A percentile compares a stretch with the other conserved stretches of the same genome.
Conservation (phyloP, 2,797 vertebrate species). For the Alcedo atthis region DNA sequence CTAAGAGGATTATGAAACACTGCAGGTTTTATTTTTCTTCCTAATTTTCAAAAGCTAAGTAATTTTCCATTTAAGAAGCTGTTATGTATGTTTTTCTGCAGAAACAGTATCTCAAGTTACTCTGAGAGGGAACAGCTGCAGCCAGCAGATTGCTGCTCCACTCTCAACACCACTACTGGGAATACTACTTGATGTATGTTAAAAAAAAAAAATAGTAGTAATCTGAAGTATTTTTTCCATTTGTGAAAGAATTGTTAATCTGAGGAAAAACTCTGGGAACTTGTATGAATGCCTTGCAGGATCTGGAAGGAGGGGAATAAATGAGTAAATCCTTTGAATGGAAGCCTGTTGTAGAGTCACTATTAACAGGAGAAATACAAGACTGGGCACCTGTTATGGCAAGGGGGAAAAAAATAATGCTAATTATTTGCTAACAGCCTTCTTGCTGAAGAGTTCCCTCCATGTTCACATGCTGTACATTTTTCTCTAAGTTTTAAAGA, state of each 20-base stretch:
- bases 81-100: neutral
- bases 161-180: neutral
- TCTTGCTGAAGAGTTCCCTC: neutral
- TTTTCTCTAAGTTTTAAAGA: neutral
- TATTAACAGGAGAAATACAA: neutral
- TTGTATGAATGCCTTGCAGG: neutral
- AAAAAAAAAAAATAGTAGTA: neutral
- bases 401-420: neutral
- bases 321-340: neutral
- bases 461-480: neutral
- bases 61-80: conserved; percentile 12
- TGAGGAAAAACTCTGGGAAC: neutral
- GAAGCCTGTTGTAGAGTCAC: neutral
- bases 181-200: neutral
- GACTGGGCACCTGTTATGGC: neutral
- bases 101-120: neutral
- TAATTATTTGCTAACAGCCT: neutral
- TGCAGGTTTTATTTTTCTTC: neutral
- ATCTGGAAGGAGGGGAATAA: neutral
- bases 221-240: neutral
- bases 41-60: conserved; percentile 24
- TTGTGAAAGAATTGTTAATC: neutral
- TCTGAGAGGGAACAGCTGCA: neutral
- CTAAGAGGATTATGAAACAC: conserved; percentile 33
- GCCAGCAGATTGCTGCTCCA: neutral